Conservation (phyloP, 1,140 invertebrate genomes). For the Heliothis subflexa region DNA sequence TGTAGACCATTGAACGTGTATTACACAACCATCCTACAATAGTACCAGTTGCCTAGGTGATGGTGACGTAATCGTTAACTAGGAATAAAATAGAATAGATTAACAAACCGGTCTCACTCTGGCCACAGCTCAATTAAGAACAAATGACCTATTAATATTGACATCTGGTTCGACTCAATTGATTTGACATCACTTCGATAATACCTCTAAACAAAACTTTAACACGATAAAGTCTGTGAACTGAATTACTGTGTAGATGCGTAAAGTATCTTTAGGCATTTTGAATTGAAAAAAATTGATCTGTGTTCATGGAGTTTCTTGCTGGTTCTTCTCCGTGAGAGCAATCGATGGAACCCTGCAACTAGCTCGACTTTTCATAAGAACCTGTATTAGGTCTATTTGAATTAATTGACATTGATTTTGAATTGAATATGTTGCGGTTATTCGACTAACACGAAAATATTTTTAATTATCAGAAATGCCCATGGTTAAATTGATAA, state of each 20-base stretch:
- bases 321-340: no score
- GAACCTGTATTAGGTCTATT: no score
- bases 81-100: slow-evolving; percentile 36
- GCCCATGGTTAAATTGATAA: slow-evolving; percentile 7
- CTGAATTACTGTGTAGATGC: no score
- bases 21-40: slow-evolving; percentile 35
- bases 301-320: no score
- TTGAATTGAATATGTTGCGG: no score
- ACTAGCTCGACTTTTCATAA: no score
- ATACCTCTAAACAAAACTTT: not conserved
- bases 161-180: slow-evolving; percentile 28
- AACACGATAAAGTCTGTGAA: not conserved
- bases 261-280: no score
- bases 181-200: slow-evolving; percentile 37
- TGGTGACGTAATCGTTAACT: slow-evolving; percentile 27
- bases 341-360: no score
- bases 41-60: slow-evolving; percentile 30
- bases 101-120: slow-evolving; percentile 34
- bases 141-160: slow-evolving; percentile 40
- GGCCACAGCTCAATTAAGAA: slow-evolving; percentile 39
- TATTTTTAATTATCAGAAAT: not conserved
- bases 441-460: no score
- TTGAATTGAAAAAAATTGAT: no score
- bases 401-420: no score
- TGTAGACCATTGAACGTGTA: not conserved